Evolutionary conservation across 2,797 vertebrate genomes (phyloP), one percentile per base, ranked within the genome.

Genomic region (Thaleichthys pacificus): DNA sequence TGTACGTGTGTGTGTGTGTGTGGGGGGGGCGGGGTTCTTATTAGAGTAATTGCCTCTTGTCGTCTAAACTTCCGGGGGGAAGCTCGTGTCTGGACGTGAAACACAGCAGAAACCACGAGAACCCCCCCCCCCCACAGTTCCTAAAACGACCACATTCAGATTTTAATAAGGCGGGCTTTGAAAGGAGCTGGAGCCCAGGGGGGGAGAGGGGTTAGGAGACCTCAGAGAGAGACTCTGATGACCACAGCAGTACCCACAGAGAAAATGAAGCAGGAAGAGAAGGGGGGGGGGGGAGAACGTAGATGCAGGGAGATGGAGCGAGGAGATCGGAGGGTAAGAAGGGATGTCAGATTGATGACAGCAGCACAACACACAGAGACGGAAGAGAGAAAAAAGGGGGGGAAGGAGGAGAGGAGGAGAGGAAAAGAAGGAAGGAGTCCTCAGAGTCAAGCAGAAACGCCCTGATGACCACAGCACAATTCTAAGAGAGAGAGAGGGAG

Each of bases 1-100:
- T 42, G 38, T 42, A 38, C 7, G 35, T 9, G 6, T 38, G 35
- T 9, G 8, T 42, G 38, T 11, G 8, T 42, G 38, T 28, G 2
- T 26, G 26, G 69, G 69, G 75, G 68, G 56, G 71, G 73, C 77
- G 0, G 17, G 14, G 78, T 69, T 61, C 74, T 70, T 78, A 66
- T 86, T 86, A 80, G 32, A 61, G 75, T 82, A 85, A 90, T 84
- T 88, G 86, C 80, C 82, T 84, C 75, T 71, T 73, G 69, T 77
- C 78, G 77, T 70, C 68, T 75, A 64, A 75, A 84, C 73, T 78
- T 80, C 49, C 71, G 47, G 81, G 65, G 75, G 77, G 81, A 42
- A 12, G 38, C 74, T 86, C 76, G 67, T 72, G 22, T 21, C 54
- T 78, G 82, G 69, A 70, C 63, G 58, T 79, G 71, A 62, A 62